These are phyloP conservation scores for Pavo muticus DNA, from an alignment of 2,113 vertebrate species.

Conservation along the genomic window DNA sequence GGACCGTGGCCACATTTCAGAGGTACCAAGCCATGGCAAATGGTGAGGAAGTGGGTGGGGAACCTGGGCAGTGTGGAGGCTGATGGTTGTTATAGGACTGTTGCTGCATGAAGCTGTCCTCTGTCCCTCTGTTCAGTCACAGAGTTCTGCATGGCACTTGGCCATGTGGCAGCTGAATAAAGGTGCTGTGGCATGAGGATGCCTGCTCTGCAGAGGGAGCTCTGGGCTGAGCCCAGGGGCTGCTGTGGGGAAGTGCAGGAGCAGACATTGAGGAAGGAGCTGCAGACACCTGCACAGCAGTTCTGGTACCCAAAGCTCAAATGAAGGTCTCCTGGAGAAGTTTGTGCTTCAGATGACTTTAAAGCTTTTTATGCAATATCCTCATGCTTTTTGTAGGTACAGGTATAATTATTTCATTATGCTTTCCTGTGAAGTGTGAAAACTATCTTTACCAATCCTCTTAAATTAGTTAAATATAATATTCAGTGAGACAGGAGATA, in stretches of 20 bases:
- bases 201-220: no score
- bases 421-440: constrained; percentile 88
- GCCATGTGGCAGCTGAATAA: neutral
- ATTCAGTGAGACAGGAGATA: constrained; percentile 82
- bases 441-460: constrained; percentile 85
- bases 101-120: neutral
- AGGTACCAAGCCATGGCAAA: neutral
- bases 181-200: neutral
- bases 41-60: neutral
- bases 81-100: neutral
- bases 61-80: neutral
- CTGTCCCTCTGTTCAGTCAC: neutral
- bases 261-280: neutral
- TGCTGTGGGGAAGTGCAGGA: neutral
- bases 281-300: neutral
- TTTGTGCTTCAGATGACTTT: constrained; percentile 63
- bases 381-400: constrained; percentile 80
- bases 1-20: neutral
- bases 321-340: constrained; percentile 9
- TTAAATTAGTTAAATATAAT: constrained; percentile 86
- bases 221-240: no score
- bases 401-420: constrained; percentile 88
- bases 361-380: constrained; percentile 78
- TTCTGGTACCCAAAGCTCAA: neutral
- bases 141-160: neutral